phyloP scores from a whole-genome alignment of 2,888 invertebrate species.

The Bembecia ichneumoniformis region DNA sequence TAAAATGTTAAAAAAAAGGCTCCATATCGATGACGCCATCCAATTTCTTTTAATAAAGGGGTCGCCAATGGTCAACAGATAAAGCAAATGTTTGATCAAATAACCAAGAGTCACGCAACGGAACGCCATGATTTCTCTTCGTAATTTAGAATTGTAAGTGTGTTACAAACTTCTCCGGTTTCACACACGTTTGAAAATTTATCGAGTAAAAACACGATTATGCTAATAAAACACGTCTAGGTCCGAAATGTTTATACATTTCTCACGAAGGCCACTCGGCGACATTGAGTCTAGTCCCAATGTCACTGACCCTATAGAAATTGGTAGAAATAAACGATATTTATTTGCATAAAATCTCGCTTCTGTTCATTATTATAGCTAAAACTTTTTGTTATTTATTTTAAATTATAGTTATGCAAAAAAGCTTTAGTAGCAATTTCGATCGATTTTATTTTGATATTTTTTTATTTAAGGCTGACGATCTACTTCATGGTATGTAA shows the following conservation, averaged over 20 bases:
- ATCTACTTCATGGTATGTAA: no score
- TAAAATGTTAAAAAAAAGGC: not conserved
- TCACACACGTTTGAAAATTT: conserved; percentile 21
- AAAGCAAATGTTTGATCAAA: conserved; percentile 1
- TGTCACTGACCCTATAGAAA: conserved; percentile 42
- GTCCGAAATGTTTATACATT: conserved; percentile 42
- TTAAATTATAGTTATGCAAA: no score
- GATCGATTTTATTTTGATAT: no score
- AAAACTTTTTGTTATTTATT: no score
- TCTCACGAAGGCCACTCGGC: conserved; percentile 55
- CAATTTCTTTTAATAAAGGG: conserved; percentile 2
- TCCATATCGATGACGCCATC: not conserved
- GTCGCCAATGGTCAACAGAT: conserved; percentile 1
- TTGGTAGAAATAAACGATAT: conserved; percentile 12
- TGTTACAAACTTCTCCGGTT: not conserved
- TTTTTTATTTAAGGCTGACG: no score
- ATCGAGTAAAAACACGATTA: conserved; percentile 51
- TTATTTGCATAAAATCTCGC: no score
- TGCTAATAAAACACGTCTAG: conserved; percentile 40
- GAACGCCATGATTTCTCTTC: not conserved
- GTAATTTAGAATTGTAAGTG: not conserved
- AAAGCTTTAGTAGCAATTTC: no score
- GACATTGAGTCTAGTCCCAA: conserved; percentile 49
- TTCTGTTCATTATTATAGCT: no score
- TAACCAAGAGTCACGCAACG: not conserved